phyloP scores from a whole-genome alignment of 1,140 invertebrate genomes.

The Drosophila ficusphila region DNA sequence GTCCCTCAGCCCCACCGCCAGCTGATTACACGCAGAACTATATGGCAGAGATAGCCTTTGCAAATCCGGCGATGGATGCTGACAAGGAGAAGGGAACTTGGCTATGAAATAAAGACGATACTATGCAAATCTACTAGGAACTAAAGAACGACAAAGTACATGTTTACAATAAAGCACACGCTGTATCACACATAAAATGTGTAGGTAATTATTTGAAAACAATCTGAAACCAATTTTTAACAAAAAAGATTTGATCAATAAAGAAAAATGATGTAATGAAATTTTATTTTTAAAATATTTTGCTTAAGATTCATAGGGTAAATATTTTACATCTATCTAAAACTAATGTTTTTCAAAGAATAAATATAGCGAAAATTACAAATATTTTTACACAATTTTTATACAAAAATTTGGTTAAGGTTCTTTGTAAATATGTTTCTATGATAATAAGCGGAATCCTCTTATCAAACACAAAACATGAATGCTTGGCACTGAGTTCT shows the following conservation, averaged over 20 bases:
- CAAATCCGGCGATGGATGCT: conserved; percentile 38
- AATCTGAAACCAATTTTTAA: too few species aligned
- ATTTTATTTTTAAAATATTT: too few species aligned
- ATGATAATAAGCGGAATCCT: background rate
- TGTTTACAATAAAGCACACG: background rate
- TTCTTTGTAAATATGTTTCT: too few species aligned
- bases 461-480: conserved; percentile 30
- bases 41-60: conserved; percentile 32
- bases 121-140: background rate
- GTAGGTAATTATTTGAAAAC: too few species aligned
- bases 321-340: too few species aligned
- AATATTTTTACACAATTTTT: too few species aligned
- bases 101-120: conserved; percentile 41
- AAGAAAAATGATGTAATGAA: too few species aligned
- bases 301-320: too few species aligned
- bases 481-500: conserved; percentile 2
- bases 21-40: conserved; percentile 24
- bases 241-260: too few species aligned
- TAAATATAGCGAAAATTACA: background rate
- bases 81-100: conserved; percentile 60
- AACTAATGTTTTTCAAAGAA: too few species aligned
- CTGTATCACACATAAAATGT: background rate
- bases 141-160: background rate
- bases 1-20: conserved; percentile 45
- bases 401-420: too few species aligned